Evolutionary conservation across 53 echinoderm and acorn worm species (phyloP).

Genomic region (Luidia sarsii): DNA sequence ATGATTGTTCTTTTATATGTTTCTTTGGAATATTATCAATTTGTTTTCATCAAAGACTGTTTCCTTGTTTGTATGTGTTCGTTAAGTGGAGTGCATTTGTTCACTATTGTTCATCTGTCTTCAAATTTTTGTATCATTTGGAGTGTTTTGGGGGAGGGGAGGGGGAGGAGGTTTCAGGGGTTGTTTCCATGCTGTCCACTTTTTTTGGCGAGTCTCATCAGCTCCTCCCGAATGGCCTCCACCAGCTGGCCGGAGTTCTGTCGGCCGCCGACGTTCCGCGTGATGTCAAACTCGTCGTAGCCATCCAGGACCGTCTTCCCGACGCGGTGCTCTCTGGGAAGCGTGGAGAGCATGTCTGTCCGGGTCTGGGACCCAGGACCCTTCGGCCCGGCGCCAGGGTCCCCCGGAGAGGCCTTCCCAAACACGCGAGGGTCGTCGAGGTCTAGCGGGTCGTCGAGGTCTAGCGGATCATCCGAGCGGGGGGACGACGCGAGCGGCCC

Average conservation of each 20-base stretch:
- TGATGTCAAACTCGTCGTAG: conserved; percentile 67
- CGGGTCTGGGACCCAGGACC: neutral
- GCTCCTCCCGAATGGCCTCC: conserved; percentile 56
- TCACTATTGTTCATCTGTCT: no score
- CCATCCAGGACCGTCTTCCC: conserved; percentile 62
- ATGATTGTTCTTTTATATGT: no score
- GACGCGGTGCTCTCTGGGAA: conserved; percentile 50
- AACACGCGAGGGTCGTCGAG: no score
- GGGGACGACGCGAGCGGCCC: neutral
- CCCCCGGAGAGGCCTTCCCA: neutral
- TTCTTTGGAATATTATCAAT: no score
- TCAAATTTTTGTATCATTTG: no score
- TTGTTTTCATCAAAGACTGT: no score
- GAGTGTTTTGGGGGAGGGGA: no score
- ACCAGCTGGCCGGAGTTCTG: conserved; percentile 33
- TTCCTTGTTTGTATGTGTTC: no score
- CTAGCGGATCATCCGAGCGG: neutral
- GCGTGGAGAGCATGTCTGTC: conserved; percentile 46
- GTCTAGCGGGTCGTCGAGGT: conserved; percentile 5
- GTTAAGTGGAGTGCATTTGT: no score
- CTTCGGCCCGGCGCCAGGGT: neutral
- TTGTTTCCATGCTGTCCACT: conserved; percentile 14
- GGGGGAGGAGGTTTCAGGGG: no score
- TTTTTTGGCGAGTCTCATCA: conserved; percentile 50
- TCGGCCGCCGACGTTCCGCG: neutral